A percentile compares a stretch with the other conserved stretches of the same genome.
These are phyloP conservation scores for Prochilodus magdalenae DNA, from an alignment of 2,113 vertebrate species.

Conservation along the genomic window DNA sequence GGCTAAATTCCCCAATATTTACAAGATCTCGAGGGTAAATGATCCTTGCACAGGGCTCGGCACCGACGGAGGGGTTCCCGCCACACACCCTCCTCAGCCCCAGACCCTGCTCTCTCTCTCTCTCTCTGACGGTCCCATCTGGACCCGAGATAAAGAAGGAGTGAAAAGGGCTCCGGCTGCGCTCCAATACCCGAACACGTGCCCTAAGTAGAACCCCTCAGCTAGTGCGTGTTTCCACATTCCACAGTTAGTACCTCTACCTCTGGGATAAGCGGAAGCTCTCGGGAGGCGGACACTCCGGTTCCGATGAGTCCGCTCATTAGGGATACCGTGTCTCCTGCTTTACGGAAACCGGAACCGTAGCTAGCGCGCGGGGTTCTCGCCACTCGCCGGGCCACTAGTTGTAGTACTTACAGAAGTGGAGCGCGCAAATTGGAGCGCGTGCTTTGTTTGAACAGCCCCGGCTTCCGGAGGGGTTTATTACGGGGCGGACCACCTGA, in stretches of 20 bases:
- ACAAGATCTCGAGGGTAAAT: constrained; percentile 80
- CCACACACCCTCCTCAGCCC: constrained; percentile 51
- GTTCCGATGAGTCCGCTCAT: not conserved
- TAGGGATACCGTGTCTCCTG: no score
- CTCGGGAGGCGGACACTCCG: no score
- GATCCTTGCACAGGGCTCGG: constrained; percentile 70
- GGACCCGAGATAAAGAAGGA: constrained; percentile 63
- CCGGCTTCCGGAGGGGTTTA: constrained; percentile 69
- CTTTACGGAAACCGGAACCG: no score
- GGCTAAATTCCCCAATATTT: constrained; percentile 79
- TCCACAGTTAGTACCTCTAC: not conserved
- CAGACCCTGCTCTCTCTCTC: constrained; percentile 58
- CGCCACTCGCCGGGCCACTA: not conserved
- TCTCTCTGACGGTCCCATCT: constrained; percentile 73
- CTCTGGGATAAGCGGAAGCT: no score
- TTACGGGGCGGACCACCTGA: constrained; percentile 53
- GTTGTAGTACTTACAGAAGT: not conserved
- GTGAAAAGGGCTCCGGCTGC: constrained; percentile 44
- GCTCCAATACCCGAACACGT: not conserved
- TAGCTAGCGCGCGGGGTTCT: not conserved
- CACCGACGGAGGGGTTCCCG: constrained; percentile 54
- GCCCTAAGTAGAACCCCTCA: not conserved
- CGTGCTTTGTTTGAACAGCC: constrained; percentile 68
- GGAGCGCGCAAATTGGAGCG: not conserved
- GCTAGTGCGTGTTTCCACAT: not conserved